Conservation (phyloP, 1,140 invertebrate genomes). For the Steinernema khuongi region DNA sequence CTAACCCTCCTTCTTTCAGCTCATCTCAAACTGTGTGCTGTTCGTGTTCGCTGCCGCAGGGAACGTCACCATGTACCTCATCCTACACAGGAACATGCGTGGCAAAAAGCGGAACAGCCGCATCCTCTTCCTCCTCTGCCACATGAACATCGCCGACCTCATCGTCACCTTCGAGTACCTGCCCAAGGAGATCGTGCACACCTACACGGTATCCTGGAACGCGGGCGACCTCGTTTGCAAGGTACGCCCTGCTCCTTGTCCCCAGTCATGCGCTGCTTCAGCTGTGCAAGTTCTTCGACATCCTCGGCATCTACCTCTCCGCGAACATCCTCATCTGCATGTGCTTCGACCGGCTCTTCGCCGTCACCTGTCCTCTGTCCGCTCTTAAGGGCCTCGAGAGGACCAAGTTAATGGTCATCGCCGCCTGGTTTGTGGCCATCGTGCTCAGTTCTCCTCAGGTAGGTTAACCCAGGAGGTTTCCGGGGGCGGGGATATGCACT, state of each 20-base stretch:
- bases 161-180: conserved; percentile 19
- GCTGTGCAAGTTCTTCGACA: conserved; percentile 15
- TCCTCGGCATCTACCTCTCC: conserved; percentile 12
- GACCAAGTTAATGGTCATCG: conserved; percentile 64
- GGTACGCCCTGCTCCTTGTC: background rate
- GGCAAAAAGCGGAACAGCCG: conserved; percentile 6
- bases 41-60: conserved; percentile 16
- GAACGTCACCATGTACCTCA: conserved; percentile 68
- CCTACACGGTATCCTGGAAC: conserved; percentile 13
- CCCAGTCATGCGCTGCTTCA: background rate
- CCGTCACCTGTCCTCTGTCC: background rate
- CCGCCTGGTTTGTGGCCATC: conserved; percentile 71
- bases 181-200: conserved; percentile 20
- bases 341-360: conserved; percentile 15
- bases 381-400: background rate
- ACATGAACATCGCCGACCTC: conserved; percentile 23
- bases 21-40: conserved; percentile 7
- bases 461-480: background rate
- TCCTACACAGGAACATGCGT: conserved; percentile 61
- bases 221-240: conserved; percentile 10
- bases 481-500: conserved; percentile 42
- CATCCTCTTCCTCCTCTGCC: conserved; percentile 15
- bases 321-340: conserved; percentile 18
- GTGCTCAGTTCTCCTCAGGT: conserved; percentile 75
- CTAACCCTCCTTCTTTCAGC: background rate